These are phyloP conservation scores for Drosophila setifemur DNA, from an alignment of 1,140 invertebrate genomes.

Conservation along the genomic window DNA sequence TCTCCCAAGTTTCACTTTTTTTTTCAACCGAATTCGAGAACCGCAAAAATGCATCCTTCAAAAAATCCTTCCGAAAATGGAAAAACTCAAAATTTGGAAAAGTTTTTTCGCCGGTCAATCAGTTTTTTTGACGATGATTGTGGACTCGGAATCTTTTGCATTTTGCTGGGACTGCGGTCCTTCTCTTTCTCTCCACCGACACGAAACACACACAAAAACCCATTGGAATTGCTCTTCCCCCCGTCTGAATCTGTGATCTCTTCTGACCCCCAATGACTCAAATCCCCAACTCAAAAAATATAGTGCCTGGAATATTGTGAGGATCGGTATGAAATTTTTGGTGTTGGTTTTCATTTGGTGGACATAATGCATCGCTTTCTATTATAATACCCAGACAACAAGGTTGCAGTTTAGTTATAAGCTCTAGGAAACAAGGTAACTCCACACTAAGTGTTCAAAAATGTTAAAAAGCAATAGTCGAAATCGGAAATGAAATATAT, in stretches of 20 bases:
- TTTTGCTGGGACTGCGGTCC: constrained; percentile 5
- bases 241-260: constrained; percentile 4
- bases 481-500: constrained; percentile 31
- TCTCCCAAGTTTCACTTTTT: background rate
- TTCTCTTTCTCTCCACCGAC: constrained; percentile 5
- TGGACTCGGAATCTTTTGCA: constrained; percentile 11
- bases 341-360: constrained; percentile 64
- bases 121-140: constrained; percentile 1
- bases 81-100: constrained; percentile 15
- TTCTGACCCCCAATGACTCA: background rate
- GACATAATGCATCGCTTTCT: constrained; percentile 1
- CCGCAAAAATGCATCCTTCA: background rate
- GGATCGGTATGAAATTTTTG: constrained; percentile 54
- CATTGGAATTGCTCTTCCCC: constrained; percentile 21
- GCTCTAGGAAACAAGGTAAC: constrained; percentile 63
- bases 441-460: constrained; percentile 68
- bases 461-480: constrained; percentile 81
- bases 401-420: constrained; percentile 69
- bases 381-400: constrained; percentile 23
- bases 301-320: constrained; percentile 26
- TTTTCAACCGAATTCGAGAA: constrained; percentile 1
- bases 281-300: constrained; percentile 4
- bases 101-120: constrained; percentile 7
- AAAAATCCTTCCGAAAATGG: constrained; percentile 13
- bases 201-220: constrained; percentile 1